Base-by-base conservation (phyloP, 2,888 invertebrate species). In the Laspeyria flexula region DNA sequence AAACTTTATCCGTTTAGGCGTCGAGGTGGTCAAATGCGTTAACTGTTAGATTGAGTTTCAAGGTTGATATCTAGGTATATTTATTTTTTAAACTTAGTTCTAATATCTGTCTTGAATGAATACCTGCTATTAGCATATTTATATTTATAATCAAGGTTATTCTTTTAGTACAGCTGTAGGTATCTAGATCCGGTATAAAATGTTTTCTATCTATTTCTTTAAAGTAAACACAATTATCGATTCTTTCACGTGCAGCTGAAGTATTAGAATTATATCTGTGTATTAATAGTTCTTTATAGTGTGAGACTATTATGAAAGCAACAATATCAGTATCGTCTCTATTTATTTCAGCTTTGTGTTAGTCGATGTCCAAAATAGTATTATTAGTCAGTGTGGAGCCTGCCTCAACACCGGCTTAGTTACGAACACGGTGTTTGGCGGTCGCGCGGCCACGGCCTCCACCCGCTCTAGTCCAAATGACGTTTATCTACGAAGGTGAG, bases 401-500 rank as follows among this genome's bases (percentile, higher is more conserved):
- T 87, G 78, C 79, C 85, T 62, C 81, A 86, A 86, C 75, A 50
- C 12, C 54, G 63, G 63, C 56, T 65, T 59, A 65, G 79, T 84
- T 86, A 76, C 64, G 69, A 62, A 58, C 59, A 61, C 63, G 52
- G 52, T 55, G 54, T 60, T 72, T 68, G 73, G 65, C 70, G 69
- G 67, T 68, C 66, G 68, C 65, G 55, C 55, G 71, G 59, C 58
- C 65, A 55, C 55, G 71, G 60, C 58, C 61, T 43, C 59, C 62
- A 62, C 66, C 59, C 68, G 73, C 70, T 64, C 81, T 82, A 83
- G 76, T 73, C 85, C 74, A 79, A 83, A 83, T 83, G 86, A 80
- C 86, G 86, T 86, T 89, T 88, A 87, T 89, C 90, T 89, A 86
- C 77, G 78, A 88, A 92, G 92, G 92, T 92, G 90, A 91, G 70